These are phyloP conservation scores for Pseudocheirus occidentalis DNA, from an alignment of 2,797 vertebrate genomes.

Conservation along the genomic window DNA sequence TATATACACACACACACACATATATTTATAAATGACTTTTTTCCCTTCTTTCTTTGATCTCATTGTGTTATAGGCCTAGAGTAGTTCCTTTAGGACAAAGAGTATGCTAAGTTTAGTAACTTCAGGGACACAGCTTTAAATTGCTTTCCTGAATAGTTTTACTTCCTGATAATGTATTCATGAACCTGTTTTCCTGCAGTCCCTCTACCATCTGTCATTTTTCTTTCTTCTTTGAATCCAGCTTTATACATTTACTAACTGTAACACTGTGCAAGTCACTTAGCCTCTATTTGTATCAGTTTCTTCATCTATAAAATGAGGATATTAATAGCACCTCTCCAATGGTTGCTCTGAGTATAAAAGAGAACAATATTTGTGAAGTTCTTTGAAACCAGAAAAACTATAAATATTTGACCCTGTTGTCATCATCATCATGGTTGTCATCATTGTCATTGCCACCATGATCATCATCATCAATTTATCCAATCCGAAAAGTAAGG, in stretches of 20 bases:
- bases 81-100: background rate
- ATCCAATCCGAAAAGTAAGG: background rate
- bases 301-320: background rate
- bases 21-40: background rate
- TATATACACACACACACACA: background rate
- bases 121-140: background rate
- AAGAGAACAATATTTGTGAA: background rate
- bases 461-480: background rate
- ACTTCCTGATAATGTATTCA: background rate
- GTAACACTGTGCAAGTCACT: background rate
- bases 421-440: background rate
- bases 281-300: background rate
- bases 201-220: background rate
- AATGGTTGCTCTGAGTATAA: background rate
- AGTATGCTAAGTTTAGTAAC: background rate
- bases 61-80: background rate
- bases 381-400: background rate
- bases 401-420: background rate
- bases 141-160: too few relatives aligned
- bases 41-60: background rate
- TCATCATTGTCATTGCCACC: background rate
- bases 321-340: background rate
- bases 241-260: background rate
- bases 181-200: background rate
- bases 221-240: background rate